These are phyloP conservation scores for Coenonympha glycerion DNA, from an alignment of 2,888 invertebrate species.

Conservation along the genomic window DNA sequence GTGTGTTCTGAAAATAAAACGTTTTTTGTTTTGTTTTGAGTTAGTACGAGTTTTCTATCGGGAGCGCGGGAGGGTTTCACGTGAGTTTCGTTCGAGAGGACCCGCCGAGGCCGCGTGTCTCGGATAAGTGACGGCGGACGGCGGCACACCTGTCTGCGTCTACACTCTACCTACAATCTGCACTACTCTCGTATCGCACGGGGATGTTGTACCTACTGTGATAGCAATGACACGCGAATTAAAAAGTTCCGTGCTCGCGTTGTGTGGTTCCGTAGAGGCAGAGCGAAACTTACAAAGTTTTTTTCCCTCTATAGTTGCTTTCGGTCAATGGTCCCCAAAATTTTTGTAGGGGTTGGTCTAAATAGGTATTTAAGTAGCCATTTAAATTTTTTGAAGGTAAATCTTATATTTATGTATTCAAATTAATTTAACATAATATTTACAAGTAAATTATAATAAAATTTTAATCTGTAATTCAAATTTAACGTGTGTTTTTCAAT, in stretches of 20 bases:
- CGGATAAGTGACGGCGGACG: slow-evolving; percentile 61
- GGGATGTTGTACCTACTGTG: slow-evolving; percentile 28
- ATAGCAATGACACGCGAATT: slow-evolving; percentile 24
- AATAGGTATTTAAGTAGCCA: too few relatives aligned
- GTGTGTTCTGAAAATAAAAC: slow-evolving; percentile 19
- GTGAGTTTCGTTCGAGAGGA: slow-evolving; percentile 33
- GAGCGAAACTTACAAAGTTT: too few relatives aligned
- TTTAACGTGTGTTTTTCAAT: too few relatives aligned
- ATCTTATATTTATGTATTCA: too few relatives aligned
- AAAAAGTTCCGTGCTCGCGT: slow-evolving; percentile 18
- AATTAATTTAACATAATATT: too few relatives aligned
- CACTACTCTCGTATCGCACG: slow-evolving; percentile 36
- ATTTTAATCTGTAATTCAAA: too few relatives aligned
- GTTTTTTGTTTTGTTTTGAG: background rate
- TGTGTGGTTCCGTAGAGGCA: slow-evolving; percentile 14
- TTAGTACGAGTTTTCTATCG: slow-evolving; percentile 12
- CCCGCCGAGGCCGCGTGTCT: slow-evolving; percentile 60
- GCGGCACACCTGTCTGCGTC: slow-evolving; percentile 48
- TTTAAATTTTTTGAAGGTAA: too few relatives aligned
- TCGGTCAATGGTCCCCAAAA: too few relatives aligned
- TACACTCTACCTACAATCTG: too few relatives aligned
- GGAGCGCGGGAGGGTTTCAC: slow-evolving; percentile 30
- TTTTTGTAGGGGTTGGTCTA: too few relatives aligned
- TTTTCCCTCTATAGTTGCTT: too few relatives aligned
- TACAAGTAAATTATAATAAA: too few relatives aligned